phyloP scores from a whole-genome alignment of 2,797 vertebrate genomes.

The Heliangelus exortis region DNA sequence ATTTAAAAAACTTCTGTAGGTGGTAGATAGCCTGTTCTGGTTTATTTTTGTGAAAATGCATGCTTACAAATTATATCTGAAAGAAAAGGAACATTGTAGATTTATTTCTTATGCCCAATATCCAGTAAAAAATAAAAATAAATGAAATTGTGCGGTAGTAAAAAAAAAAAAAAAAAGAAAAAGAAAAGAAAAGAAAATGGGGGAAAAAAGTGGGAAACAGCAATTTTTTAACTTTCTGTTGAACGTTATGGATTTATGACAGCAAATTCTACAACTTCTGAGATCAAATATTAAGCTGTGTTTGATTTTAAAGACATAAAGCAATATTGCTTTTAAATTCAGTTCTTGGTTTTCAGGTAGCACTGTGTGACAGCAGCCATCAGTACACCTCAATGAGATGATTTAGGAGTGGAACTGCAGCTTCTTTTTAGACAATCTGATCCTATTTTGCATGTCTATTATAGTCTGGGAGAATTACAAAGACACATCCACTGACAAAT shows the following conservation, averaged over 20 bases:
- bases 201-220: neutral
- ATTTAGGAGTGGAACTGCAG: neutral
- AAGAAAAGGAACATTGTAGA: neutral
- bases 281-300: neutral
- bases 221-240: neutral
- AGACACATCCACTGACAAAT: neutral
- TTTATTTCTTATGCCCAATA: neutral
- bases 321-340: neutral
- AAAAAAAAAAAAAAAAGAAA: neutral
- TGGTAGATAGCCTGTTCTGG: neutral
- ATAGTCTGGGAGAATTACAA: neutral
- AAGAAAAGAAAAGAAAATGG: no score
- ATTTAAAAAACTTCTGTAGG: neutral
- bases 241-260: neutral
- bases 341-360: neutral
- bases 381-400: neutral
- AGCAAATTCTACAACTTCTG: neutral
- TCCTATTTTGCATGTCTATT: neutral
- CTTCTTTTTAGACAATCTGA: neutral
- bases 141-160: neutral
- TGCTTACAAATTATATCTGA: neutral
- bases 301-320: neutral
- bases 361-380: neutral
- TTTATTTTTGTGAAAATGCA: neutral
- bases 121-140: neutral